Percentiles rank a stretch among this genome's conserved stretches.
phyloP scores from a whole-genome alignment of 2,797 vertebrate species.

The Poecilia velifera region DNA sequence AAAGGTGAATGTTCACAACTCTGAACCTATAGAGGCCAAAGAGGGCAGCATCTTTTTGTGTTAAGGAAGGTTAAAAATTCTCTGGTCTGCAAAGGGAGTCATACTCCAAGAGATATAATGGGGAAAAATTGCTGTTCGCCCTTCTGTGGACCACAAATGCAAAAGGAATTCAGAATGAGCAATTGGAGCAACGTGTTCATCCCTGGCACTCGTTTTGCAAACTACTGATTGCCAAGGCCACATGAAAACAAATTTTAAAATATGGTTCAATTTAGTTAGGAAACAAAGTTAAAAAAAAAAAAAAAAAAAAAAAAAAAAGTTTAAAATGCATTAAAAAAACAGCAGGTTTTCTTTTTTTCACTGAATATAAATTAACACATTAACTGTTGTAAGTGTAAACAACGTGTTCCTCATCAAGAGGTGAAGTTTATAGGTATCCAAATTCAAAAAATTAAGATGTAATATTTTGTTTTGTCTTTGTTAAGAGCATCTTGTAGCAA shows the following conservation, averaged over 20 bases:
- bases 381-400: not conserved
- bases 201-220: not conserved
- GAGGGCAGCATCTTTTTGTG: conserved; percentile 1
- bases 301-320: not conserved
- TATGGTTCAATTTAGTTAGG: not conserved
- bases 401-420: not conserved
- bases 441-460: not conserved
- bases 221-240: not conserved
- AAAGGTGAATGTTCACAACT: not conserved
- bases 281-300: no score
- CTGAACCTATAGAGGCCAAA: conserved; percentile 5
- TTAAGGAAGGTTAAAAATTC: not conserved
- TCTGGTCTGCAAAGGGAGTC: not conserved
- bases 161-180: conserved; percentile 1
- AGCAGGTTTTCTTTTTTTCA: not conserved
- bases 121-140: not conserved
- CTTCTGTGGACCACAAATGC: conserved; percentile 4
- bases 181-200: not conserved
- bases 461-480: not conserved
- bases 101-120: conserved; percentile 1
- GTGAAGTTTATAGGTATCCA: not conserved
- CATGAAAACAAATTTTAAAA: not conserved
- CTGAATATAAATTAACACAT: not conserved
- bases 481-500: not conserved
- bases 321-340: not conserved